A percentile compares a stretch with the other conserved stretches of the same genome.
phyloP scores from a whole-genome alignment of 2,797 vertebrate genomes.

The Anguilla megastoma region DNA sequence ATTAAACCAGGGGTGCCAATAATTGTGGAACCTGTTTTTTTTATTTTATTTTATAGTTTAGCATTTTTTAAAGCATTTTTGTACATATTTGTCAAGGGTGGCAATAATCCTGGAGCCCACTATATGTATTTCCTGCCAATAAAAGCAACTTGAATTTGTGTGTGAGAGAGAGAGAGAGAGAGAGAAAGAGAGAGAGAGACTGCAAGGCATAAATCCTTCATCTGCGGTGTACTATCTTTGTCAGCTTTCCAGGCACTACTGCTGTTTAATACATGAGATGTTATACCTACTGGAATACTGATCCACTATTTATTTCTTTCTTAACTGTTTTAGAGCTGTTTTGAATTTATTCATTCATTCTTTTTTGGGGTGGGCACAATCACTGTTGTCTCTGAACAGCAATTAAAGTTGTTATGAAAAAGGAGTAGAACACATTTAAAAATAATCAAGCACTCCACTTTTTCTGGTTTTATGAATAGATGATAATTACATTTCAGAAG shows the following conservation, averaged over 20 bases:
- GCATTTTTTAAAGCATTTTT: too few relatives aligned
- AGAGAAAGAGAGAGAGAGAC: too few relatives aligned
- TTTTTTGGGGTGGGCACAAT: neutral
- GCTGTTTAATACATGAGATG: neutral
- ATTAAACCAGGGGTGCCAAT: too few relatives aligned
- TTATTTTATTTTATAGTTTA: too few relatives aligned
- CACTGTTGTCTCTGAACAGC: neutral
- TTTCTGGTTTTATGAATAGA: conserved; percentile 74
- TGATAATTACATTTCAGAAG: conserved; percentile 77
- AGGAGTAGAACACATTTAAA: conserved; percentile 50
- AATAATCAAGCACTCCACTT: conserved; percentile 59
- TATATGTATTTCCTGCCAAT: too few relatives aligned
- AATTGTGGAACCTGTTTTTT: too few relatives aligned
- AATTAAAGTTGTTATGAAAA: neutral
- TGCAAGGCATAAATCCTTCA: neutral
- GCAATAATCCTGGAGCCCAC: too few relatives aligned
- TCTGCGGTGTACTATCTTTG: neutral
- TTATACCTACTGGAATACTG: neutral
- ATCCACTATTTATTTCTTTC: neutral
- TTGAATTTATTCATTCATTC: neutral
- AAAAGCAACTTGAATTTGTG: too few relatives aligned
- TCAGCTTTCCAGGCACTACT: neutral
- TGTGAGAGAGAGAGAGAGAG: too few relatives aligned
- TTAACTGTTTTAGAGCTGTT: neutral
- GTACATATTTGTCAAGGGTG: too few relatives aligned